phyloP scores from a whole-genome alignment of 2,797 vertebrate genomes.

The Heterohyrax brucei region DNA sequence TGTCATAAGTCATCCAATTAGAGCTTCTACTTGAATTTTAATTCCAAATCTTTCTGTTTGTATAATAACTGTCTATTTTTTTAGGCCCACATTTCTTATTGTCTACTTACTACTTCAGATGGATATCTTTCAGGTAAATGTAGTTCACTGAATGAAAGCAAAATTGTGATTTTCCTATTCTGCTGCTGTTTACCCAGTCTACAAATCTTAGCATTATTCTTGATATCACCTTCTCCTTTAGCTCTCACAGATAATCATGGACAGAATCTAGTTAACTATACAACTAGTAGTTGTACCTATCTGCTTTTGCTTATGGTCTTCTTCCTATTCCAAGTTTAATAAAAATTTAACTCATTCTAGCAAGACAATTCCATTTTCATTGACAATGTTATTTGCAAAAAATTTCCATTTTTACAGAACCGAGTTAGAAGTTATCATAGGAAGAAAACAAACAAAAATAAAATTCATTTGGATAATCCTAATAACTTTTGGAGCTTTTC shows the following conservation, averaged over 20 bases:
- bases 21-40: neutral
- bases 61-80: neutral
- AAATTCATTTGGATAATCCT: neutral
- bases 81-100: neutral
- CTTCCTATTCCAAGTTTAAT: neutral
- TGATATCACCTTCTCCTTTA: slow-evolving; percentile 11
- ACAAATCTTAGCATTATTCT: slow-evolving; percentile 42
- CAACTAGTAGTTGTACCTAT: neutral
- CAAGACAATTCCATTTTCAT: slow-evolving; percentile 28
- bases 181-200: neutral
- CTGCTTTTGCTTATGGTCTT: neutral
- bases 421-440: neutral
- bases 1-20: neutral
- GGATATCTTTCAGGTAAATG: neutral
- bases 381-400: neutral
- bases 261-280: neutral
- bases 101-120: neutral
- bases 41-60: neutral
- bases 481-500: neutral
- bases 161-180: neutral
- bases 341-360: slow-evolving; percentile 38
- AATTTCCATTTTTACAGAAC: slow-evolving; percentile 22
- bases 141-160: neutral
- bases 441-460: neutral
- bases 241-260: neutral